Base-by-base conservation (phyloP, 1,140 invertebrate species). In the Oreohelix idahoensis region DNA sequence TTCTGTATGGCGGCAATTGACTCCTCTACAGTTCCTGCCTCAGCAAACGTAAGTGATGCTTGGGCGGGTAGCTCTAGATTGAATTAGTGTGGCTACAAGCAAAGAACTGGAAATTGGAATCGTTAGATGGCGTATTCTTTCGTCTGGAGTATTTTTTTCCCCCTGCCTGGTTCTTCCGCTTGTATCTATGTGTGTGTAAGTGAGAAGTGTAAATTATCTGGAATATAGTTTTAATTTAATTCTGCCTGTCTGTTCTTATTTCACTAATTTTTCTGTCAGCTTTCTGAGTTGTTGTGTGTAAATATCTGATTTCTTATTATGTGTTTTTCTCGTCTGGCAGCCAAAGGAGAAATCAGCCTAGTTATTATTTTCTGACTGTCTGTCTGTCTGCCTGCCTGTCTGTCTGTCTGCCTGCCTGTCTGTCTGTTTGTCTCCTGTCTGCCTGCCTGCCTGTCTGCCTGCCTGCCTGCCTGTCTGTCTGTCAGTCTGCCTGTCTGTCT, bases 81-180 rank as follows among this genome's bases (percentile, higher is more conserved):
- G 29, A 32, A 66, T 66, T 66, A 66, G 63, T 66, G 2, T 66
- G 63, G 63, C 63, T 66, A 66, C 63, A 66, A 66, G n/a, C 63
- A 32, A 66, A 66, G 2, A n/a, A 66, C 63, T 66, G 63, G 63
- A 66, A 66, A 66, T 66, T 66, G 63, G 63, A 66, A 35, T 66
- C 63, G 51, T 58, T 58, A 58, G 10, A 32, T 5, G 29, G 5
- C 29, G 29, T 66, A 32, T 32, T 35, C 32, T 2, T 66, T 66
- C 32, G 8, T 35, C 29, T 29, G n/a, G 4, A 32, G 0, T 66
- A 2, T 66, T 66, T 17, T 2, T 35, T 35, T 17, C 32, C 29
- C 23, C 26, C 17, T 58, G 8, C 26, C 51, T 58, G 8, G 1
- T 58, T 17, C 26, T 17, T 58, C 26, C 23, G 8, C 51, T 58